Conservation (phyloP, 2,888 invertebrate species). For the Andrena fulva region DNA sequence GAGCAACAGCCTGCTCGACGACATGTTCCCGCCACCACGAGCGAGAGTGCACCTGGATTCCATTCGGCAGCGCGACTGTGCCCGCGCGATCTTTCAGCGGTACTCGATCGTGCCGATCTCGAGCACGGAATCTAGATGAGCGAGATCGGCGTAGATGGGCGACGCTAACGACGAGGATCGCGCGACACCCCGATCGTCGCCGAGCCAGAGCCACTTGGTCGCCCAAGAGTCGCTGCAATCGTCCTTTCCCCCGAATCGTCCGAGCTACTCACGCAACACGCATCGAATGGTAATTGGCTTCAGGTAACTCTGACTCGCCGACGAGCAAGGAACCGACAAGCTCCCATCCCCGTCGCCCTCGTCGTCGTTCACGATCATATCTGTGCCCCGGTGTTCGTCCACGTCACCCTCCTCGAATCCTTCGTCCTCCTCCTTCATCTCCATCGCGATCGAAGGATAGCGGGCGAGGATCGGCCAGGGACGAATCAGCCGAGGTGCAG, state of each 20-base stretch:
- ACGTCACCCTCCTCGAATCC: constrained; percentile 12
- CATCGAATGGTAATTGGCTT: constrained; percentile 23
- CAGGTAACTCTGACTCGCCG: constrained; percentile 29
- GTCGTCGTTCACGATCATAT: constrained; percentile 10
- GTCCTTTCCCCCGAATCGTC: not conserved
- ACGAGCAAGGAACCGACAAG: constrained; percentile 7
- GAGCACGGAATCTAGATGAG: not conserved
- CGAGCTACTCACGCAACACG: constrained; percentile 1
- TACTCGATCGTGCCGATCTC: not conserved
- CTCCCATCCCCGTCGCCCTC: constrained; percentile 20
- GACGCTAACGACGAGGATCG: not conserved
- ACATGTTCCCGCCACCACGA: constrained; percentile 22
- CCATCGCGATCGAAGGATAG: not conserved
- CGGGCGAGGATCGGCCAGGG: not conserved
- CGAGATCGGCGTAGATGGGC: not conserved
- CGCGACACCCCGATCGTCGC: constrained; percentile 8
- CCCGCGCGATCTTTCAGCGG: constrained; percentile 7
- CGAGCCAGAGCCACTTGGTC: constrained; percentile 27
- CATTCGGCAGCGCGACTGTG: not conserved
- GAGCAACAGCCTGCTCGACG: constrained; percentile 36
- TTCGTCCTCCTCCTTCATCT: not conserved
- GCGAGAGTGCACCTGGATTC: constrained; percentile 55
- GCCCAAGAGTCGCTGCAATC: not conserved
- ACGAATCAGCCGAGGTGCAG: constrained; percentile 21
- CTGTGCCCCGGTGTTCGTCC: constrained; percentile 3